phyloP scores from a whole-genome alignment of 2,797 vertebrate species.

The Gallinago solitaria region DNA sequence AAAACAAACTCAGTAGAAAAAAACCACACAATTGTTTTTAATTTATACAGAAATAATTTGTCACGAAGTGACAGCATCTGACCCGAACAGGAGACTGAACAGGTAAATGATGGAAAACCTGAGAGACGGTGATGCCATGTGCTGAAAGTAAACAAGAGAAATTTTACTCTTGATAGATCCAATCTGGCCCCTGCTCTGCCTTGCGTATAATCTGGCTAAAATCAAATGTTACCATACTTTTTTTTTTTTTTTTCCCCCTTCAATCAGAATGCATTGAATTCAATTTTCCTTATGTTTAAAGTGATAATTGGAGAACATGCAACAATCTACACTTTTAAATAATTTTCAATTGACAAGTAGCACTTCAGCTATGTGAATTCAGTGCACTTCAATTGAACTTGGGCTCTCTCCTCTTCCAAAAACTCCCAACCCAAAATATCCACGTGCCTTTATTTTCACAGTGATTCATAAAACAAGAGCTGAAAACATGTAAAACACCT shows the following conservation, averaged over 20 bases:
- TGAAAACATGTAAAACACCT: background rate
- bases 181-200: background rate
- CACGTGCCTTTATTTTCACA: constrained; percentile 30
- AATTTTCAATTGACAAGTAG: background rate
- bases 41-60: constrained; percentile 4
- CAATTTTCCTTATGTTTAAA: background rate
- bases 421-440: background rate
- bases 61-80: background rate
- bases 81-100: background rate
- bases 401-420: background rate
- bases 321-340: background rate
- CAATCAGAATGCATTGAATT: background rate
- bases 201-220: background rate
- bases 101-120: constrained; percentile 3
- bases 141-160: background rate
- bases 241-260: too few species aligned
- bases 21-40: constrained; percentile 34
- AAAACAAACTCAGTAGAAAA: constrained; percentile 25
- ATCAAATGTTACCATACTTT: background rate
- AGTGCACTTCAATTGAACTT: background rate
- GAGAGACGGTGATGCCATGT: background rate
- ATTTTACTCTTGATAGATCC: background rate
- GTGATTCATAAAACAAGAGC: background rate
- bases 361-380: background rate
- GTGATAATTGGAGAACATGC: too few species aligned